These are phyloP conservation scores for Neolamprologus brichardi DNA, from an alignment of 2,113 vertebrate genomes.

Conservation along the genomic window DNA sequence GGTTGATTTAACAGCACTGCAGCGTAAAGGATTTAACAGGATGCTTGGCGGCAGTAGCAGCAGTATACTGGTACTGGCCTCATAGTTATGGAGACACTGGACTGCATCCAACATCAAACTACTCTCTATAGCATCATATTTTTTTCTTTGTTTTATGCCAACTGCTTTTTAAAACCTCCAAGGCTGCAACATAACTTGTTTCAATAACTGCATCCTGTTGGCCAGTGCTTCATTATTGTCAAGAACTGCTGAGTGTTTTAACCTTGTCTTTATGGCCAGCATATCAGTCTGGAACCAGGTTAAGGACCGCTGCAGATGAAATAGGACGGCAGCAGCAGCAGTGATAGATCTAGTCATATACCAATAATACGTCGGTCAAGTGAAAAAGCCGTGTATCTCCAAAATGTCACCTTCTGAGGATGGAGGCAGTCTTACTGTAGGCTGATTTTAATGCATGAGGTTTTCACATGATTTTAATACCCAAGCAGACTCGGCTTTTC, in stretches of 20 bases:
- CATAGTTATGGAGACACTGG: neutral
- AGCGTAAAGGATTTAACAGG: conserved; percentile 57
- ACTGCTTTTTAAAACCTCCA: neutral
- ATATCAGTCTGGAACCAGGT: neutral
- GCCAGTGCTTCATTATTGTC: neutral
- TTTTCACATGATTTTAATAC: neutral
- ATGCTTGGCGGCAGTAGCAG: neutral
- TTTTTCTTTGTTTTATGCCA: neutral
- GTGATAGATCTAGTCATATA: neutral
- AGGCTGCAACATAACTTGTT: neutral
- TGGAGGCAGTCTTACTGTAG: neutral
- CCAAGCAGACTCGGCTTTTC: neutral
- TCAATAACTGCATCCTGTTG: neutral
- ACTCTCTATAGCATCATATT: neutral
- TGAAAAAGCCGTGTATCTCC: neutral
- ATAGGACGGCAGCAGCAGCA: neutral
- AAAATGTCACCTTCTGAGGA: neutral
- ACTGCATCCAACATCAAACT: conserved; percentile 19
- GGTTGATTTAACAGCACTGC: conserved; percentile 68
- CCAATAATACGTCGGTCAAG: neutral
- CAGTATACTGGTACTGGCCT: neutral
- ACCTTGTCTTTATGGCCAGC: neutral
- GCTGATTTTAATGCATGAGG: neutral
- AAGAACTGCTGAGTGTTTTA: neutral
- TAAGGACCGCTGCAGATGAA: neutral